These are phyloP conservation scores for Pitangus sulphuratus DNA, from an alignment of 2,797 vertebrate genomes.

Conservation along the genomic window DNA sequence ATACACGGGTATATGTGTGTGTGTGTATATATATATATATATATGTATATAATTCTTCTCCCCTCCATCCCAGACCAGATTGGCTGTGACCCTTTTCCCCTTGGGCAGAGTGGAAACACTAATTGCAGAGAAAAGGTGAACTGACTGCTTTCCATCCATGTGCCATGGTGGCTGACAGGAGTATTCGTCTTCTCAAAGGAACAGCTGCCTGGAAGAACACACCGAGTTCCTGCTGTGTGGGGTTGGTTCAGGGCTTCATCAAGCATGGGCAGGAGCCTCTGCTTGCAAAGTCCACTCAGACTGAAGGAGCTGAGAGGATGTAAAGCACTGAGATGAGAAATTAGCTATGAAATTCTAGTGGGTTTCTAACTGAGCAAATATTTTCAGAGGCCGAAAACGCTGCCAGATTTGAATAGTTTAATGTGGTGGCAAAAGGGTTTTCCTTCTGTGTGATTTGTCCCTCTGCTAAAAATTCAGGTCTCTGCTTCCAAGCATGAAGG, in stretches of 20 bases:
- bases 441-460: neutral
- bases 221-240: accelerated
- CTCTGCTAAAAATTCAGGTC: neutral
- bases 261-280: neutral
- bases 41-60: neutral
- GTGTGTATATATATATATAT: too few relatives aligned
- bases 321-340: neutral
- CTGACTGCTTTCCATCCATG: neutral
- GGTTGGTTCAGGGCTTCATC: neutral
- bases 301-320: neutral
- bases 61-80: neutral
- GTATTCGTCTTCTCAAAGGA: neutral
- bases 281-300: neutral
- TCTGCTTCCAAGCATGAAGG: neutral
- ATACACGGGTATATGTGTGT: too few relatives aligned
- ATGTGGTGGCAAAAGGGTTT: neutral
- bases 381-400: neutral
- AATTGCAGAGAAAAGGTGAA: neutral
- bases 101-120: neutral
- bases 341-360: neutral
- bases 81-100: neutral
- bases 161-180: accelerated
- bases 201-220: neutral
- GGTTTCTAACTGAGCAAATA: neutral
- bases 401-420: neutral